Conservation (phyloP, 2,888 invertebrate genomes). For the Gryllus longicercus region DNA sequence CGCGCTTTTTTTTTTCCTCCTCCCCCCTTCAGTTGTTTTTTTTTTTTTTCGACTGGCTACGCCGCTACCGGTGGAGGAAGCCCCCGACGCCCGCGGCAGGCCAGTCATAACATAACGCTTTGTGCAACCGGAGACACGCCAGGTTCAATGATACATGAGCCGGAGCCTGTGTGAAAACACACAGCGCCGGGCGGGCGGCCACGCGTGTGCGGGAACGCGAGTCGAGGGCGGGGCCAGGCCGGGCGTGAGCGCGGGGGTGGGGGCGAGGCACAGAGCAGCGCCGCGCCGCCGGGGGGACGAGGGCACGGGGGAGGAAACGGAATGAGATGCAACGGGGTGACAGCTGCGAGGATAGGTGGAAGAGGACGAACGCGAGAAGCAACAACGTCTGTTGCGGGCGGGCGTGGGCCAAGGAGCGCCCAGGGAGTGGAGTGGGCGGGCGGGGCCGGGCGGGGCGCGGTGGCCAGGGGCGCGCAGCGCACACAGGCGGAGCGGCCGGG, state of each 20-base stretch:
- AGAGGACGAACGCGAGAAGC: background rate
- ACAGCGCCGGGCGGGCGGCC: too few species aligned
- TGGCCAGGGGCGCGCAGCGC: background rate
- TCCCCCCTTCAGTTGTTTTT: too few species aligned
- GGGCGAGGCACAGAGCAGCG: background rate
- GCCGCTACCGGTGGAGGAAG: background rate
- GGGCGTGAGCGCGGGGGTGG: too few species aligned
- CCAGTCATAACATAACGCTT: background rate
- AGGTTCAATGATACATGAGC: background rate
- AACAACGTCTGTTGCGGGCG: background rate
- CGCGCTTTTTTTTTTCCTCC: too few species aligned
- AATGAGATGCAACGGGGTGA: background rate
- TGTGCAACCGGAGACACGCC: constrained; percentile 3
- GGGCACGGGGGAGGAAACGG: background rate
- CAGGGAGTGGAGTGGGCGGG: background rate
- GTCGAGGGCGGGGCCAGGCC: too few species aligned
- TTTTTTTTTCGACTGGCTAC: background rate
- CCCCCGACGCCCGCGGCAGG: background rate
- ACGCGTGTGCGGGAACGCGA: too few species aligned
- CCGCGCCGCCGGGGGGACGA: background rate
- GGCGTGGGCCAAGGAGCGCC: background rate
- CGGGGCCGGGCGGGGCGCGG: too few species aligned
- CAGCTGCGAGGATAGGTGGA: background rate
- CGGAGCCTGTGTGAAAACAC: background rate
- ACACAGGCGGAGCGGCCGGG: background rate